These are phyloP conservation scores for Acanthurus leucopareius DNA, from an alignment of 2,797 vertebrate genomes.

Conservation along the genomic window DNA sequence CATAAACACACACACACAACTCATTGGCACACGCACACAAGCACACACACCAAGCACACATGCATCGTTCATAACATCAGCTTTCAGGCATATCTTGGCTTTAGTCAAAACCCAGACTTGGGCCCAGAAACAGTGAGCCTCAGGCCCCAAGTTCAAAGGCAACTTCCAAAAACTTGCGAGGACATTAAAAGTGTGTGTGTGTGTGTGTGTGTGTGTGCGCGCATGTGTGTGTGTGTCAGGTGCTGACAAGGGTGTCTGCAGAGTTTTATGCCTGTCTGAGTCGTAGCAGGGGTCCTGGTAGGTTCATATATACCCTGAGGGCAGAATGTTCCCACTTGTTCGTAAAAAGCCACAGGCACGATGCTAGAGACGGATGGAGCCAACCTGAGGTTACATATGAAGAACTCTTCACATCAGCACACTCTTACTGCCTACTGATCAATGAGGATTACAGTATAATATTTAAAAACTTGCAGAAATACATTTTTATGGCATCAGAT, in stretches of 20 bases:
- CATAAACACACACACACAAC: conserved; percentile 19
- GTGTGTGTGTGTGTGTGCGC: conserved; percentile 19
- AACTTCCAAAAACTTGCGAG: conserved; percentile 24
- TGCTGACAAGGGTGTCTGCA: conserved; percentile 65
- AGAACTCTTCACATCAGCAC: not conserved
- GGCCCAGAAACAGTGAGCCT: conserved; percentile 40
- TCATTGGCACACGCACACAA: conserved; percentile 7
- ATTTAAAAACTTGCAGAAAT: not conserved
- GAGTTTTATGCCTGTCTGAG: conserved; percentile 58
- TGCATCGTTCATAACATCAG: conserved; percentile 22
- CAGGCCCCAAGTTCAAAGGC: conserved; percentile 44
- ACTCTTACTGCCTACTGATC: conserved; percentile 3
- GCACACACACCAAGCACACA: conserved; percentile 26
- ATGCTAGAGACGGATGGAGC: not conserved
- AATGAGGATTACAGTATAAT: not conserved
- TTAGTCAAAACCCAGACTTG: conserved; percentile 40
- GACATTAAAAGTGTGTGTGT: conserved; percentile 4
- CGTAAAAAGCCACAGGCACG: conserved; percentile 56
- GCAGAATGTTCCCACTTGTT: conserved; percentile 48
- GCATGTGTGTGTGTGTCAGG: conserved; percentile 19
- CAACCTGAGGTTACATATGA: conserved; percentile 1
- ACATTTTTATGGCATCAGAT: not conserved
- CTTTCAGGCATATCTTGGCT: conserved; percentile 53
- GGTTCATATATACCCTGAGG: conserved; percentile 24
- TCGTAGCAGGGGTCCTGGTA: conserved; percentile 43